Evolutionary conservation across 2,113 vertebrate genomes (phyloP).

Genomic region (Paracanthobrama guichenoti): DNA sequence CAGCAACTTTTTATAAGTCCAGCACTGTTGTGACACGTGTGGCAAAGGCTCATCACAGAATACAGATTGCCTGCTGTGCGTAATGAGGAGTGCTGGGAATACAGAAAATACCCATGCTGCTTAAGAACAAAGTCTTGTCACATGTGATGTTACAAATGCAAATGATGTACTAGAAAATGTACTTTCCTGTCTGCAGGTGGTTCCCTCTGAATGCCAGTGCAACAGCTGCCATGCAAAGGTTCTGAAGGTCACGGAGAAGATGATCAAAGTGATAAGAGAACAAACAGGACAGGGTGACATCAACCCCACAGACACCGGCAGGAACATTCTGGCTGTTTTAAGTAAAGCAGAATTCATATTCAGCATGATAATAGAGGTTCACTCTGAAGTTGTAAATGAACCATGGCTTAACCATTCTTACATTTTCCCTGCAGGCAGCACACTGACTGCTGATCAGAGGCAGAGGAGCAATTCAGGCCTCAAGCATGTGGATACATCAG

Average conservation of each 20-base stretch:
- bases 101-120: not conserved
- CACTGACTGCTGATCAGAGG: conserved; percentile 63
- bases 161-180: not conserved
- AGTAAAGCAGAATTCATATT: conserved; percentile 62
- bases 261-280: conserved; percentile 72
- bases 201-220: conserved; percentile 64
- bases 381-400: conserved; percentile 8
- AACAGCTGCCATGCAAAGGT: conserved; percentile 61
- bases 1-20: not conserved
- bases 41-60: not conserved
- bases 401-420: not conserved
- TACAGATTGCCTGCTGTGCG: conserved; percentile 8
- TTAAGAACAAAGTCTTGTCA: conserved; percentile 8
- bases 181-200: conserved; percentile 60
- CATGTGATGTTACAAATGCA: not conserved
- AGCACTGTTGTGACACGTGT: not conserved
- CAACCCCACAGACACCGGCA: conserved; percentile 63
- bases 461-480: not conserved
- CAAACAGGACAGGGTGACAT: conserved; percentile 58
- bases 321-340: conserved; percentile 73
- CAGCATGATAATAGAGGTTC: not conserved
- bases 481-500: conserved; percentile 20
- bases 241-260: conserved; percentile 68
- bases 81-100: conserved; percentile 25
- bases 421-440: conserved; percentile 64